These are phyloP conservation scores for Indicator indicator DNA, from an alignment of 2,113 vertebrate species.

Conservation along the genomic window DNA sequence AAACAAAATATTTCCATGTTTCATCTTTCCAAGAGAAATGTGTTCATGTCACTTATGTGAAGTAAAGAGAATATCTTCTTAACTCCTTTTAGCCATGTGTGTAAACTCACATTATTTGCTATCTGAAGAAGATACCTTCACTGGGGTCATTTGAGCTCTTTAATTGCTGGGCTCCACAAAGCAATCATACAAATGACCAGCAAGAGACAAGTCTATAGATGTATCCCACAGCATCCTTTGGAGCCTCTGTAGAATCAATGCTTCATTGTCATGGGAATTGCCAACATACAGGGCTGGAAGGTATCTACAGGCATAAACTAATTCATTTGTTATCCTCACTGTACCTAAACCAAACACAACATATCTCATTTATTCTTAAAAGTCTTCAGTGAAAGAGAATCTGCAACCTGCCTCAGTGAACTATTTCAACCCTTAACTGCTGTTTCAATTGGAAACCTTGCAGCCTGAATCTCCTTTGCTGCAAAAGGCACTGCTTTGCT, in stretches of 20 bases:
- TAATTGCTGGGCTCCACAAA: not conserved
- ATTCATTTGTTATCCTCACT: slow-evolving; percentile 18
- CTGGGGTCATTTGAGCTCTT: not conserved
- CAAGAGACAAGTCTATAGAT: not conserved
- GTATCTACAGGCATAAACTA: slow-evolving; percentile 25
- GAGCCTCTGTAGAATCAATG: slow-evolving; percentile 20
- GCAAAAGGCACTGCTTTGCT: slow-evolving; percentile 16
- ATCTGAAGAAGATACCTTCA: slow-evolving; percentile 5
- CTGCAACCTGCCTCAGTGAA: slow-evolving; percentile 24
- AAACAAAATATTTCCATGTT: not conserved
- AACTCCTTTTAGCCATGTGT: not conserved
- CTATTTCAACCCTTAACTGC: not conserved
- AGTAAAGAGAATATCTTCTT: not conserved
- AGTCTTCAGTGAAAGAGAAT: slow-evolving; percentile 3
- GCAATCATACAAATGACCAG: slow-evolving; percentile 1
- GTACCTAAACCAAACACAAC: slow-evolving; percentile 43
- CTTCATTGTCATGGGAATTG: slow-evolving; percentile 33
- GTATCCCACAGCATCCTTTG: not conserved
- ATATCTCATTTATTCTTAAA: slow-evolving; percentile 50
- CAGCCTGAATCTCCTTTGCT: slow-evolving; percentile 2
- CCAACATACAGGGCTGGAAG: slow-evolving; percentile 7
- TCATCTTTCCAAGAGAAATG: not conserved
- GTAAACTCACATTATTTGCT: not conserved
- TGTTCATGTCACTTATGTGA: not conserved
- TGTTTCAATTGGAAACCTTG: not conserved